These are phyloP conservation scores for Epizoanthus scotinus DNA, from an alignment of 92 coral and sea anemone species.

Conservation along the genomic window DNA sequence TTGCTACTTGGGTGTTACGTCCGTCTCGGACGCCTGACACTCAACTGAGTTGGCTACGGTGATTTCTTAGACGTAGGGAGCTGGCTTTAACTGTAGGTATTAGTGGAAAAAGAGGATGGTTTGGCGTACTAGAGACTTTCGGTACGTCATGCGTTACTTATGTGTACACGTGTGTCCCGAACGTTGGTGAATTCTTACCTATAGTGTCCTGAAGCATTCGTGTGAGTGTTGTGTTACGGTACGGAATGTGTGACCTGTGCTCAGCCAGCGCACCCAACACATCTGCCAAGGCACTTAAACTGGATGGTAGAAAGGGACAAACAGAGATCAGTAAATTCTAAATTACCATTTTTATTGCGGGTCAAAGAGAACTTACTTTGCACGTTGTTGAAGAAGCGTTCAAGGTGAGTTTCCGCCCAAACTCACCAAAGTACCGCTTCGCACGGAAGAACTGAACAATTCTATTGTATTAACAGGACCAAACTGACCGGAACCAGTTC, in stretches of 20 bases:
- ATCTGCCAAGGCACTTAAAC: slow-evolving; percentile 97
- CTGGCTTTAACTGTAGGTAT: no score
- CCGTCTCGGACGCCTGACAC: slow-evolving; percentile 9
- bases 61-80: no score
- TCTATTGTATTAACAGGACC: not conserved
- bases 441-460: no score
- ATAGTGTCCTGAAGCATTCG: slow-evolving; percentile 96
- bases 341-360: not conserved
- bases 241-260: slow-evolving; percentile 95
- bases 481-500: no score
- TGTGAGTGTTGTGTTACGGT: slow-evolving; percentile 91
- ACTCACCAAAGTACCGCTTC: no score
- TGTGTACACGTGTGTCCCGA: not conserved
- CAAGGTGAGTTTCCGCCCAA: no score
- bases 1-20: not conserved
- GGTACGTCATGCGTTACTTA: no score
- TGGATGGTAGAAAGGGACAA: slow-evolving; percentile 23
- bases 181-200: slow-evolving; percentile 50
- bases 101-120: no score
- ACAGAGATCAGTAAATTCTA: not conserved
- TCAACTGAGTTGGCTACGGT: no score
- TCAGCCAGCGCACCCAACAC: slow-evolving; percentile 95
- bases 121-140: no score
- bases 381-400: not conserved
- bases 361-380: no score